A percentile compares a stretch with the other conserved stretches of the same genome.
phyloP scores from a whole-genome alignment of 2,113 vertebrate genomes.

The Catagonus wagneri region DNA sequence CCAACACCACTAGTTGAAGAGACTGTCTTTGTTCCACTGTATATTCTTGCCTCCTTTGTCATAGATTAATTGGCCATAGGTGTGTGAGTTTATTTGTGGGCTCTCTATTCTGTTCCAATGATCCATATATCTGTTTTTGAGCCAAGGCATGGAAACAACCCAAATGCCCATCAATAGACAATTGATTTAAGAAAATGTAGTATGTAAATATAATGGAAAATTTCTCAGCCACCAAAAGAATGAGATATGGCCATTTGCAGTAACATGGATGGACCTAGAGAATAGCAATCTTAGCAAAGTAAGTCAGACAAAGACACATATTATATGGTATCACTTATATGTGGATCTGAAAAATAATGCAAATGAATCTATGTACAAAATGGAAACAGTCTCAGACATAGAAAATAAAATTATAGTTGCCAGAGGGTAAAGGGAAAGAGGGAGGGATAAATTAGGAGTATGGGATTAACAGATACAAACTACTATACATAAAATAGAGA shows the following conservation, averaged over 20 bases:
- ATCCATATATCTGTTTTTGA: not conserved
- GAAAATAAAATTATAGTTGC: not conserved
- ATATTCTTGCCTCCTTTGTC: not conserved
- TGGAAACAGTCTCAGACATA: not conserved
- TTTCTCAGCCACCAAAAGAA: not conserved
- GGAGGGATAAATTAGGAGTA: not conserved
- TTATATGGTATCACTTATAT: not conserved
- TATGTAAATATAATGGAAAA: not conserved
- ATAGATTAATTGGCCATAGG: not conserved
- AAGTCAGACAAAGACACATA: not conserved
- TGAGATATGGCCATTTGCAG: not conserved
- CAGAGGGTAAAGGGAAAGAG: not conserved
- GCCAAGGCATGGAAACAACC: not conserved
- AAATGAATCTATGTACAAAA: not conserved
- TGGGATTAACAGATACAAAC: not conserved
- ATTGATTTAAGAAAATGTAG: not conserved
- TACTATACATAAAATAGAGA: not conserved
- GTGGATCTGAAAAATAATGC: not conserved
- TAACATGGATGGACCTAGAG: not conserved
- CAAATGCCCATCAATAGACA: not conserved
- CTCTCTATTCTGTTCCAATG: not conserved
- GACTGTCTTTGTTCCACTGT: not conserved
- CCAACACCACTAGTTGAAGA: not conserved
- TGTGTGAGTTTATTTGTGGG: not conserved
- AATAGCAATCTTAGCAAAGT: not conserved